phyloP scores from a whole-genome alignment of 2,888 invertebrate genomes.

The Drosophila rellima region DNA sequence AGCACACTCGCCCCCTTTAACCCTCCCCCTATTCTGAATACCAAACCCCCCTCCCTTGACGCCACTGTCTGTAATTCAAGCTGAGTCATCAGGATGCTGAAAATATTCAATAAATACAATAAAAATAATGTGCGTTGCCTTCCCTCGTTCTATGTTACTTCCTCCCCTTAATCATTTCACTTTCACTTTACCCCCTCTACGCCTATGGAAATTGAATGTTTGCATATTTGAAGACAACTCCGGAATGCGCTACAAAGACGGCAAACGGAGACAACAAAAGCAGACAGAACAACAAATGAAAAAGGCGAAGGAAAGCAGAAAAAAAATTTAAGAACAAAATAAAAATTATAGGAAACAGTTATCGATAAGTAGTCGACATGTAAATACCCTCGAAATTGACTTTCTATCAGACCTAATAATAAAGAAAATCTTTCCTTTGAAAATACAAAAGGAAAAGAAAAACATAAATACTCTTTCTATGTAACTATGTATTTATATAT shows the following conservation, averaged over 20 bases:
- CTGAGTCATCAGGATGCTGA: constrained; percentile 74
- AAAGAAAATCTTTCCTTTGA: neutral
- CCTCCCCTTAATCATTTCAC: neutral
- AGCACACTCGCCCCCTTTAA: neutral
- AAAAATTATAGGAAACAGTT: neutral
- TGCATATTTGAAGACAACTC: constrained; percentile 75
- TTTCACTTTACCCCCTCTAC: constrained; percentile 1
- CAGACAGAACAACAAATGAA: constrained; percentile 13
- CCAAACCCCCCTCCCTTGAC: neutral
- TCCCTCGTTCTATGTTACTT: neutral
- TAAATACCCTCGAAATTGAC: neutral
- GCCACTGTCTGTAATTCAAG: constrained; percentile 39
- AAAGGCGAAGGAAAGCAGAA: neutral
- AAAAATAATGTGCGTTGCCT: constrained; percentile 64
- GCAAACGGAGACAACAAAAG: constrained; percentile 12
- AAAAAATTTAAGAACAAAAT: neutral
- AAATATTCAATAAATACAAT: constrained; percentile 82
- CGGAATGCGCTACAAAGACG: constrained; percentile 69
- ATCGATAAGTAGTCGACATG: neutral
- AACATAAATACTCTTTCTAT: too few species aligned
- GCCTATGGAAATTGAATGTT: constrained; percentile 72
- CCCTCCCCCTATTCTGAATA: neutral
- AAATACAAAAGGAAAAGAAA: neutral
- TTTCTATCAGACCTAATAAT: neutral
- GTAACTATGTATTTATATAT: too few species aligned